Conservation (phyloP, 2,113 vertebrate species). For the Tyto alba region DNA sequence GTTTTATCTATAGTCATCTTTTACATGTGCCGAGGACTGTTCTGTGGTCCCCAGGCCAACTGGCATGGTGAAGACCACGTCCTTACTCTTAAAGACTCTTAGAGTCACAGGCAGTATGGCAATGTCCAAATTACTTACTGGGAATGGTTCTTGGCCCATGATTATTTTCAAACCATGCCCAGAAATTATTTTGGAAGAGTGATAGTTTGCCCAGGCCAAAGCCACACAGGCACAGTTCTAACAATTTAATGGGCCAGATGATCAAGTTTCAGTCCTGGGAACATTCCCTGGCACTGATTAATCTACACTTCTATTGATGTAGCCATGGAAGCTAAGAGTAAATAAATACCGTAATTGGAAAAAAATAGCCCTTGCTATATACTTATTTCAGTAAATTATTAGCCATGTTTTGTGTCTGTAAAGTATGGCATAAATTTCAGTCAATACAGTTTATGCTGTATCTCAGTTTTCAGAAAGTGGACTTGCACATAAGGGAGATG, state of each 20-base stretch:
- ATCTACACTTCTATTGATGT: background rate
- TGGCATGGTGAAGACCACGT: background rate
- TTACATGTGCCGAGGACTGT: background rate
- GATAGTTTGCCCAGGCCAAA: slow-evolving; percentile 17
- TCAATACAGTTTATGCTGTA: background rate
- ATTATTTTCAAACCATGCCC: background rate
- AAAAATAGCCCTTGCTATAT: background rate
- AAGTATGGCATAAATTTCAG: background rate
- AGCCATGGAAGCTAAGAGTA: slow-evolving; percentile 2
- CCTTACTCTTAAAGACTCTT: background rate
- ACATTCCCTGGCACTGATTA: slow-evolving; percentile 27
- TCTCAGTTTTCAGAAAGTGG: background rate
- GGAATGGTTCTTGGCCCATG: background rate
- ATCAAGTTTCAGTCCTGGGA: slow-evolving; percentile 9
- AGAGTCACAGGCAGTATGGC: background rate
- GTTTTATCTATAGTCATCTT: background rate
- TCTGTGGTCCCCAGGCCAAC: background rate
- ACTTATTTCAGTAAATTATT: slow-evolving; percentile 12
- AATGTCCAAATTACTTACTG: background rate
- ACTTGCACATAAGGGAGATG: background rate
- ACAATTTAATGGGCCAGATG: background rate
- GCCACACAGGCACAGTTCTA: background rate
- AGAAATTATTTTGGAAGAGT: slow-evolving; percentile 31
- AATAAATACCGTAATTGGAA: slow-evolving; percentile 16
- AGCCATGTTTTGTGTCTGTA: background rate